Conservation (phyloP, 2,888 invertebrate genomes). For the Neria commutata region DNA sequence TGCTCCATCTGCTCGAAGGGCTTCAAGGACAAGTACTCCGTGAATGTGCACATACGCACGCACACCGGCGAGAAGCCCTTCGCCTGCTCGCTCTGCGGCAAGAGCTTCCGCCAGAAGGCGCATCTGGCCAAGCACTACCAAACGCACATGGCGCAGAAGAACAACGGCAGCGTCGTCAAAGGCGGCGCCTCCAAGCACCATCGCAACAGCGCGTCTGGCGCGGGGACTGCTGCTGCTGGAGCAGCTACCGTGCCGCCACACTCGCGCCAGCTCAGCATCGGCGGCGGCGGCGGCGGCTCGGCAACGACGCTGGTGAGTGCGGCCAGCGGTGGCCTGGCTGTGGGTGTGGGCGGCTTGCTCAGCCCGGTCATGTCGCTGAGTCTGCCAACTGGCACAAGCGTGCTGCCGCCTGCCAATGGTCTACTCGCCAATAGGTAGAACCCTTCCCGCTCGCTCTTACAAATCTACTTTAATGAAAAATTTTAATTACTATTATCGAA, state of each 20-base stretch:
- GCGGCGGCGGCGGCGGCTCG: constrained; percentile 31
- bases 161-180: constrained; percentile 68
- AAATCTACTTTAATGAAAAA: neutral
- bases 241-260: constrained; percentile 11
- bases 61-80: constrained; percentile 99
- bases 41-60: constrained; percentile 96
- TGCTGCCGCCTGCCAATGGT: constrained; percentile 58
- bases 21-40: constrained; percentile 95
- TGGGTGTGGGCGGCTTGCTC: constrained; percentile 23
- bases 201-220: constrained; percentile 10
- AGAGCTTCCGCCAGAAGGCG: constrained; percentile 90
- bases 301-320: constrained; percentile 29
- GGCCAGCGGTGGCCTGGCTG: constrained; percentile 23
- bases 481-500: constrained; percentile 26
- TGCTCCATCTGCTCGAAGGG: constrained; percentile 93
- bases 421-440: constrained; percentile 59
- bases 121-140: constrained; percentile 92
- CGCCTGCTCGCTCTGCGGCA: constrained; percentile 90
- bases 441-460: neutral
- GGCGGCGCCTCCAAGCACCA: constrained; percentile 53
- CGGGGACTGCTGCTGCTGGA: constrained; percentile 18
- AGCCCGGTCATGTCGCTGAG: constrained; percentile 27
- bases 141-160: constrained; percentile 88
- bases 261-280: constrained; percentile 45
- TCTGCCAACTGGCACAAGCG: constrained; percentile 41